phyloP scores from a whole-genome alignment of 2,888 invertebrate species.

The Macaria liturata region DNA sequence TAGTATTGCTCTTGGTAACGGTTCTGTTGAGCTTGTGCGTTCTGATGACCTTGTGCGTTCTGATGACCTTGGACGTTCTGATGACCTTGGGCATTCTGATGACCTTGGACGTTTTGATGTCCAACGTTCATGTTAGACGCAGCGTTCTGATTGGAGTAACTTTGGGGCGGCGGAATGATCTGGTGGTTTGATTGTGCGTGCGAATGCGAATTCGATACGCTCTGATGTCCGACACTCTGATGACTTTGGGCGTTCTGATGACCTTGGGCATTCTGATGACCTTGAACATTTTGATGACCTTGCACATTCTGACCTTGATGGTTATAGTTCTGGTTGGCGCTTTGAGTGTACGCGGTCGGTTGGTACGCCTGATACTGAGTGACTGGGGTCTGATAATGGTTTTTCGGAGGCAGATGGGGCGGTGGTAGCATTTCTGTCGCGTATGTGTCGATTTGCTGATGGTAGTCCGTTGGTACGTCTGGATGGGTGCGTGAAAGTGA shows the following conservation, averaged over 20 bases:
- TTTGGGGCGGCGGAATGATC: slow-evolving; percentile 28
- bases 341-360: slow-evolving; percentile 11
- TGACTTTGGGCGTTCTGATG: slow-evolving; percentile 3
- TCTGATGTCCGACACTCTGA: slow-evolving; percentile 7
- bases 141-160: slow-evolving; percentile 28
- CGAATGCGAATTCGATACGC: not conserved
- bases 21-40: slow-evolving; percentile 35
- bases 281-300: slow-evolving; percentile 1
- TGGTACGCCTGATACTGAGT: slow-evolving; percentile 40
- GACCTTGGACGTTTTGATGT: slow-evolving; percentile 13
- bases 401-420: slow-evolving; percentile 66
- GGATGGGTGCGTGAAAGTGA: slow-evolving; percentile 38
- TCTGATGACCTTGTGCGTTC: slow-evolving; percentile 13
- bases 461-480: slow-evolving; percentile 73
- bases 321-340: slow-evolving; percentile 30
- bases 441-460: slow-evolving; percentile 78
- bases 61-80: slow-evolving; percentile 9
- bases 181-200: slow-evolving; percentile 9
- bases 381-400: slow-evolving; percentile 66
- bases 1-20: slow-evolving; percentile 45
- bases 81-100: slow-evolving; percentile 27
- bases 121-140: slow-evolving; percentile 14
- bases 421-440: slow-evolving; percentile 73
- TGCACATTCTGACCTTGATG: slow-evolving; percentile 13
- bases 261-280: slow-evolving; percentile 1